Percentiles rank a stretch among this genome's conserved stretches.
Conservation (phyloP, 2,113 vertebrate genomes). For the Neopipo cinnamomea region DNA sequence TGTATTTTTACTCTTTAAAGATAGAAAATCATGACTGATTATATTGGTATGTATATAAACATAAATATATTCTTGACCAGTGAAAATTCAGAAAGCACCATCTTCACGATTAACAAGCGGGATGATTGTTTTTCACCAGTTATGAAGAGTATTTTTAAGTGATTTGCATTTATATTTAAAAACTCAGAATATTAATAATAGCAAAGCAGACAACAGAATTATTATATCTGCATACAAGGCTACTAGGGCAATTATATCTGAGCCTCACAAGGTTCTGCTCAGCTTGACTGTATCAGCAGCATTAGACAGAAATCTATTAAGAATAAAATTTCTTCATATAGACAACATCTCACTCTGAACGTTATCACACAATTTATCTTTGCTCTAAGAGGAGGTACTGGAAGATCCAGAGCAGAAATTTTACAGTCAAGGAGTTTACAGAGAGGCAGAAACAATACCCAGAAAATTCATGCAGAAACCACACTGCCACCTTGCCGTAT, state of each 20-base stretch:
- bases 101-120: background rate
- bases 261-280: background rate
- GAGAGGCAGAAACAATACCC: background rate
- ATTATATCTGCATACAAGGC: background rate
- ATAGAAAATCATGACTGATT: background rate
- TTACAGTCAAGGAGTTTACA: background rate
- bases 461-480: background rate
- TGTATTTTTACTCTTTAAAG: background rate
- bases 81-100: background rate
- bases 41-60: background rate
- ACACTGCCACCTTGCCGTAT: background rate
- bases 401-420: background rate
- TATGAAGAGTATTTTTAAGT: background rate
- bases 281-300: background rate
- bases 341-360: background rate
- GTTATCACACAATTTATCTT: background rate
- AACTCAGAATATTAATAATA: background rate
- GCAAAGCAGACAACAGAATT: background rate
- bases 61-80: background rate
- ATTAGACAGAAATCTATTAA: background rate
- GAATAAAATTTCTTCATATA: background rate
- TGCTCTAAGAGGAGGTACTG: background rate
- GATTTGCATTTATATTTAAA: background rate
- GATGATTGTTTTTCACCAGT: background rate
- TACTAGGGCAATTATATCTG: background rate